Percentiles rank a stretch among this genome's conserved stretches.
phyloP scores from a whole-genome alignment of 2,113 vertebrate genomes.

The Clarias batrachus region DNA sequence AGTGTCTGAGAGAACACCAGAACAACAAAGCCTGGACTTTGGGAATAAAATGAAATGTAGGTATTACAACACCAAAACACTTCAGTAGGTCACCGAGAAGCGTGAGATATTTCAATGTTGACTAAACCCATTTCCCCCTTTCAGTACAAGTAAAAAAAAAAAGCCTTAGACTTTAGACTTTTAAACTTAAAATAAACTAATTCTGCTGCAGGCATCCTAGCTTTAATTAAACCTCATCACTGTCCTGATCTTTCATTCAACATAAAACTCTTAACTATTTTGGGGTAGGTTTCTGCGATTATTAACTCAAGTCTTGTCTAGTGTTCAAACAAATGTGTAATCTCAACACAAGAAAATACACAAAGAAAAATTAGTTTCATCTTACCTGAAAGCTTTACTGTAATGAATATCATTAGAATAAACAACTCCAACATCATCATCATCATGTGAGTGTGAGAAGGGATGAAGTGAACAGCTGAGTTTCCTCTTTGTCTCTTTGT shows the following conservation, averaged over 20 bases:
- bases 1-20: neutral
- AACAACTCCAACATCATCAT: slow-evolving; percentile 1
- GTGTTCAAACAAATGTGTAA: neutral
- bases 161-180: neutral
- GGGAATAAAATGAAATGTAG: neutral
- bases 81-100: neutral
- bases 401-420: neutral
- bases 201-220: neutral
- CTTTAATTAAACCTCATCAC: neutral
- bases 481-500: neutral
- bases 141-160: neutral
- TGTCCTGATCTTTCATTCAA: neutral
- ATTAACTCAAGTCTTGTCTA: neutral
- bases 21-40: neutral
- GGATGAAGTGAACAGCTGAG: neutral
- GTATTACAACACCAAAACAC: neutral
- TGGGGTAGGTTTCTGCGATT: neutral
- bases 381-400: slow-evolving; percentile 29
- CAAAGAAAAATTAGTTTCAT: neutral
- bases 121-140: neutral
- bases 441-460: slow-evolving; percentile 22
- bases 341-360: neutral
- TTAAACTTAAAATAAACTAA: neutral
- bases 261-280: no score
- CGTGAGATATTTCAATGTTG: neutral